phyloP scores from a whole-genome alignment of 2,797 vertebrate genomes.

The Coregonus sp. region DNA sequence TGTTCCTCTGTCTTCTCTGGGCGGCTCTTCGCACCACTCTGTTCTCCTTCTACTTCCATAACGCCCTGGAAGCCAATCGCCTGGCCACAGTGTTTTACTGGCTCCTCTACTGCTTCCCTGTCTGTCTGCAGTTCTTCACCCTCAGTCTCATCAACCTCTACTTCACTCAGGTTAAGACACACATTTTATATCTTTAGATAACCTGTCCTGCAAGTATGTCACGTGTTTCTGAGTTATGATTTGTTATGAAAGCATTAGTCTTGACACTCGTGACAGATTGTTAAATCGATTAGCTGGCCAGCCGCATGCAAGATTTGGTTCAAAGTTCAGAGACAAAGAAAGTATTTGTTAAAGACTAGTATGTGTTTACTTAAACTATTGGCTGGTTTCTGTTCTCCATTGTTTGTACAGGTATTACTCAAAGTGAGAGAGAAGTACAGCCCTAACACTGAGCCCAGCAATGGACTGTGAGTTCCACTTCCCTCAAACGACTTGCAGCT shows the following conservation, averaged over 20 bases:
- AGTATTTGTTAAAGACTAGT: background rate
- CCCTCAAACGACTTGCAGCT: too few species aligned
- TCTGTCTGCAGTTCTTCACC: constrained; percentile 91
- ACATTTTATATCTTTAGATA: background rate
- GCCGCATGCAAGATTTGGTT: too few species aligned
- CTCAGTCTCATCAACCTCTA: constrained; percentile 88
- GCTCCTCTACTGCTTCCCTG: constrained; percentile 89
- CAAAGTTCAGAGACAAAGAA: background rate
- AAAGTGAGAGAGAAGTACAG: constrained; percentile 78
- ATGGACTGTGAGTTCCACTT: constrained; percentile 78
- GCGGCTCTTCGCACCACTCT: constrained; percentile 85
- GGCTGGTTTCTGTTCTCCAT: background rate
- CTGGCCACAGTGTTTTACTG: constrained; percentile 79
- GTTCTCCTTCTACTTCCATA: constrained; percentile 87
- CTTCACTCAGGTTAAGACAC: constrained; percentile 85
- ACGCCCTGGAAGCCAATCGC: constrained; percentile 82
- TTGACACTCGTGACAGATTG: too few species aligned
- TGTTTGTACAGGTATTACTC: constrained; percentile 78
- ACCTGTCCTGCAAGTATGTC: too few species aligned
- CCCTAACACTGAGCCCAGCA: constrained; percentile 72
- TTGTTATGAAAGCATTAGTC: background rate
- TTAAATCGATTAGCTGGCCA: too few species aligned
- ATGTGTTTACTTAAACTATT: background rate
- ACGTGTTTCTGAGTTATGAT: background rate
- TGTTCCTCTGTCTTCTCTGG: constrained; percentile 88